A percentile compares a stretch with the other conserved stretches of the same genome.
Evolutionary conservation across 1,140 invertebrate genomes (phyloP).

Genomic region (Ceratina australensis): DNA sequence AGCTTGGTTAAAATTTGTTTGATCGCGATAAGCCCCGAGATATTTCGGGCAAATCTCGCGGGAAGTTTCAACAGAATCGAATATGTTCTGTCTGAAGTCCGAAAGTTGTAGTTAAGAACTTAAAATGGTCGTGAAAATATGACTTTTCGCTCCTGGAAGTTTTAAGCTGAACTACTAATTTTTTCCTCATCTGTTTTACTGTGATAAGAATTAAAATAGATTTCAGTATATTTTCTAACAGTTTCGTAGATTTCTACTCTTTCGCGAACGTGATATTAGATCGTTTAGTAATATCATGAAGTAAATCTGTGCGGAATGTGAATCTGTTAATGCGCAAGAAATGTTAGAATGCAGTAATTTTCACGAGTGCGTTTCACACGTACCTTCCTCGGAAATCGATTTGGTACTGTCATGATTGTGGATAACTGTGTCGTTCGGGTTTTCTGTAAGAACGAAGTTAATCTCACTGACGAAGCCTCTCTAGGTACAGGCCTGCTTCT

Average conservation of each 20-base stretch:
- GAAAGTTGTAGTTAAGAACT: not conserved
- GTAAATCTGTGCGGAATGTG: no score
- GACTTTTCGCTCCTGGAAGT: not conserved
- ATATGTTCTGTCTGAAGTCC: not conserved
- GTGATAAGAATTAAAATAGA: no score
- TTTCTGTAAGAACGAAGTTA: conserved; percentile 48
- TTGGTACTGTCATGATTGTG: conserved; percentile 16
- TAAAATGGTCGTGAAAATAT: not conserved
- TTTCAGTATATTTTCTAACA: no score
- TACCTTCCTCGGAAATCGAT: conserved; percentile 28
- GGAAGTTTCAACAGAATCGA: not conserved
- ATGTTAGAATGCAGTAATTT: not conserved
- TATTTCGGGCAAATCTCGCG: not conserved
- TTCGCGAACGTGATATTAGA: no score
- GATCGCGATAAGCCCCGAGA: not conserved
- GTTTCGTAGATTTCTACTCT: no score
- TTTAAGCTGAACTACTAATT: not conserved
- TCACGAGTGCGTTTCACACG: not conserved
- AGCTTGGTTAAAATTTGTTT: not conserved
- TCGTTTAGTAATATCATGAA: no score
- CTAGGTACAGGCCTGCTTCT: no score
- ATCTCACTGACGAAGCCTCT: not conserved
- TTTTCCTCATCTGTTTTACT: no score
- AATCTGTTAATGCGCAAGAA: no score
- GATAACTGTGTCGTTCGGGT: conserved; percentile 52